Percentiles rank a stretch among this genome's conserved stretches.
These are phyloP conservation scores for Nowickia ferox DNA, from an alignment of 2,888 invertebrate genomes.

Conservation along the genomic window DNA sequence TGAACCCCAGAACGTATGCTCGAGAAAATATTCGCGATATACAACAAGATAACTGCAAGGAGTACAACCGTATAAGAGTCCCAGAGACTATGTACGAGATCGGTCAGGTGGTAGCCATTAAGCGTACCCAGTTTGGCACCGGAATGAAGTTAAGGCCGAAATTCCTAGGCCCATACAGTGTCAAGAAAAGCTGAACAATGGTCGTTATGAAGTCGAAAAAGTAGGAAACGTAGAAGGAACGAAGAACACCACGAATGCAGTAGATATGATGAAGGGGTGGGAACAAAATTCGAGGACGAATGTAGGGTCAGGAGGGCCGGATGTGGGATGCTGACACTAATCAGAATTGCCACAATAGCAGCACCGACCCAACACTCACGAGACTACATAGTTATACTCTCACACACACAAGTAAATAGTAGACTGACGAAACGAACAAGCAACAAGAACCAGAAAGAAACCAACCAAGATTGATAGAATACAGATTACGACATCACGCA, in stretches of 20 bases:
- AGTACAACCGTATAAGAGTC: constrained; percentile 39
- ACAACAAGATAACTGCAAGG: constrained; percentile 30
- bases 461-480: no score
- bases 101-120: constrained; percentile 47
- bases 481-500: no score
- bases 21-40: constrained; percentile 5
- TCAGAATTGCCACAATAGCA: no score
- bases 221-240: constrained; percentile 55
- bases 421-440: no score
- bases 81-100: constrained; percentile 25
- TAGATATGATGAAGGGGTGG: constrained; percentile 65
- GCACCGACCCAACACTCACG: no score
- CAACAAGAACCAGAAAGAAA: no score
- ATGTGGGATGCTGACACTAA: constrained; percentile 53
- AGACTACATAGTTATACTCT: no score
- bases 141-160: constrained; percentile 59
- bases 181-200: constrained; percentile 29
- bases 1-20: no score
- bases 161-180: constrained; percentile 55
- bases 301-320: constrained; percentile 63
- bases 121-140: constrained; percentile 57
- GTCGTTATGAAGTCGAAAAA: constrained; percentile 62
- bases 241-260: constrained; percentile 26
- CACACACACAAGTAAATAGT: no score
- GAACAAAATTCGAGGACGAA: constrained; percentile 62